phyloP scores from a whole-genome alignment of 1,140 invertebrate genomes.

The Aphidius gifuensis region DNA sequence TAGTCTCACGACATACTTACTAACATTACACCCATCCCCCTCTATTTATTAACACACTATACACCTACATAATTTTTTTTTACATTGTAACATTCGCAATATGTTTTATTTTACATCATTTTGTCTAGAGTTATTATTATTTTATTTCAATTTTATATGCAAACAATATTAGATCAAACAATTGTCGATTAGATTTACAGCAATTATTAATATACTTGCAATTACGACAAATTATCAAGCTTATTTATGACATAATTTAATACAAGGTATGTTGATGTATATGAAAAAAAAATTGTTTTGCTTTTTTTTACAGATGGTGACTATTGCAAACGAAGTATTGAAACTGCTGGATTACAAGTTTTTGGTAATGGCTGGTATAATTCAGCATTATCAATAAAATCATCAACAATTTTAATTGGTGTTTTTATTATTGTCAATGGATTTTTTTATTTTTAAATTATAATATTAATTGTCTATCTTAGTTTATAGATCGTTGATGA shows the following conservation, averaged over 20 bases:
- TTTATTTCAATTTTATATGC: background rate
- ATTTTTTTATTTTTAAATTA: conserved; percentile 12
- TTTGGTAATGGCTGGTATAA: conserved; percentile 71
- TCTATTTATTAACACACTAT: no score
- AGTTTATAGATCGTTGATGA: no score
- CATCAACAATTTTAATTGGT: background rate
- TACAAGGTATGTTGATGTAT: background rate
- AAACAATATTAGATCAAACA: background rate
- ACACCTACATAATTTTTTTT: background rate
- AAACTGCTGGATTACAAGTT: conserved; percentile 78
- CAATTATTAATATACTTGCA: background rate
- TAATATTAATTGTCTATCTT: background rate
- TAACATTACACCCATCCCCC: conserved; percentile 9
- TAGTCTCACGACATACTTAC: conserved; percentile 29
- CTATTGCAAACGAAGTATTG: conserved; percentile 81
- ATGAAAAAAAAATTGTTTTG: no score
- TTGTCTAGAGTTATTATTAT: conserved; percentile 1
- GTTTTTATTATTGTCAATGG: conserved; percentile 8
- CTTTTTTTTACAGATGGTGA: conserved; percentile 64
- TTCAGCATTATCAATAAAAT: conserved; percentile 26
- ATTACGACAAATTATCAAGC: background rate
- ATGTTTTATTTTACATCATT: conserved; percentile 3
- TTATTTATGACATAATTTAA: background rate
- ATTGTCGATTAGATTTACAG: conserved; percentile 6
- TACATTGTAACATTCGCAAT: background rate